phyloP scores from a whole-genome alignment of 2,888 invertebrate genomes.

The Drosophila neonasuta region DNA sequence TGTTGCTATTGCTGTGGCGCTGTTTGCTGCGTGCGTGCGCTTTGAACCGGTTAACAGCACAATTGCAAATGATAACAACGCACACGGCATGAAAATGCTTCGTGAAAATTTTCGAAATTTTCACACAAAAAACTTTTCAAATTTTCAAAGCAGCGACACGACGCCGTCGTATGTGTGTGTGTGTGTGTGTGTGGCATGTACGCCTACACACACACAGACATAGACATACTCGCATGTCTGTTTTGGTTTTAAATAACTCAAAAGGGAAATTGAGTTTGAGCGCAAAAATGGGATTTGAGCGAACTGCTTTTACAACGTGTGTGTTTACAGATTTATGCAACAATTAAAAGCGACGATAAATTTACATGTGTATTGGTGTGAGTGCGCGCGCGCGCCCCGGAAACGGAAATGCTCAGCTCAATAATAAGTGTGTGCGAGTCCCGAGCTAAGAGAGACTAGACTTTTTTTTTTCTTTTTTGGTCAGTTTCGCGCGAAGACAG shows the following conservation, averaged over 20 bases:
- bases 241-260: slow-evolving; percentile 69
- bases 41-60: slow-evolving; percentile 76
- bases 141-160: slow-evolving; percentile 64
- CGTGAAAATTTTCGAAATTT: slow-evolving; percentile 76
- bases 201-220: slow-evolving; percentile 34
- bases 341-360: slow-evolving; percentile 64
- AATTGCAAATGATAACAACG: slow-evolving; percentile 79
- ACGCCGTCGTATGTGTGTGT: slow-evolving; percentile 11
- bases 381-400: slow-evolving; percentile 53
- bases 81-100: slow-evolving; percentile 62
- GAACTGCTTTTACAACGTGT: slow-evolving; percentile 42
- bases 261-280: slow-evolving; percentile 75
- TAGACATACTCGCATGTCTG: slow-evolving; percentile 29
- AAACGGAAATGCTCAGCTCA: slow-evolving; percentile 53
- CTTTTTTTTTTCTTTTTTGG: slow-evolving; percentile 33
- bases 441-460: slow-evolving; percentile 12
- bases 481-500: slow-evolving; percentile 1
- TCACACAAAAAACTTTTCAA: slow-evolving; percentile 75
- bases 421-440: slow-evolving; percentile 21
- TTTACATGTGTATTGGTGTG: slow-evolving; percentile 14
- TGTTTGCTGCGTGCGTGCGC: slow-evolving; percentile 56
- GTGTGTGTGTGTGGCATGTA: slow-evolving; percentile 13
- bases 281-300: slow-evolving; percentile 55
- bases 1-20: slow-evolving; percentile 28
- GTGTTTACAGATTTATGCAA: slow-evolving; percentile 67